Base-by-base conservation (phyloP, 2,888 invertebrate genomes). In the Deroplatys truncata region DNA sequence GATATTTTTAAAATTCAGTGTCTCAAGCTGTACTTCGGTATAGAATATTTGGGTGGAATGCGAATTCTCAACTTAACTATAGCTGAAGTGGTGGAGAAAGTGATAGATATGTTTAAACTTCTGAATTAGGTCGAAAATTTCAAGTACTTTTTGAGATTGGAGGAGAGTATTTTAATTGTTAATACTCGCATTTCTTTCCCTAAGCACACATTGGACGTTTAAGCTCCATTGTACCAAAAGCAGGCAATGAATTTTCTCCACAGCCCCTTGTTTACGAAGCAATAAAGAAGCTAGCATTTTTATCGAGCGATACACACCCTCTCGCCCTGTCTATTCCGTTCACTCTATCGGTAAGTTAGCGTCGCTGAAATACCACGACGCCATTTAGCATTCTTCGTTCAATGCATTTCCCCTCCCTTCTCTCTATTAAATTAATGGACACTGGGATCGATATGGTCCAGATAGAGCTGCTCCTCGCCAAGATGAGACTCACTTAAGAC, bases 351-450 rank as follows among this genome's bases (percentile, higher is more conserved):
- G 56, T 72, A 72, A 72, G 56, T 72, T 72, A 72, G 56, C n/a
- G 86, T 82, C 86, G 28, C 56, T 86, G 86, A 29, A 86, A 86
- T 86, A 82, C 86, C 86, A 87, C 43, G 82, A 82, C 82, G 87
- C 83, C 83, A 87, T 87, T 87, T 87, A 87, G 82, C 87, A 82
- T 87, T 87, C 82, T 87, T 87, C 87, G 82, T 83, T 35, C 87
- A 87, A 83, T 87, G 87, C 82, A 82, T 87, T 83, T 82, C 43
- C 82, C 82, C 31, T 72, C 56, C 56, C 56, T 72, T 72, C 56
- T 72, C 56, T 72, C 56, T 72, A 87, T 87, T 87, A 87, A 87
- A 31, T 87, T 87, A 87, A 87, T 87, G 87, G 87, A 87, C 28
- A 72, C 56, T 29, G 82, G 86, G 87, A 87, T 87, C 87, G 83